phyloP scores from a whole-genome alignment of 1,140 invertebrate species.

The Atta colombica region DNA sequence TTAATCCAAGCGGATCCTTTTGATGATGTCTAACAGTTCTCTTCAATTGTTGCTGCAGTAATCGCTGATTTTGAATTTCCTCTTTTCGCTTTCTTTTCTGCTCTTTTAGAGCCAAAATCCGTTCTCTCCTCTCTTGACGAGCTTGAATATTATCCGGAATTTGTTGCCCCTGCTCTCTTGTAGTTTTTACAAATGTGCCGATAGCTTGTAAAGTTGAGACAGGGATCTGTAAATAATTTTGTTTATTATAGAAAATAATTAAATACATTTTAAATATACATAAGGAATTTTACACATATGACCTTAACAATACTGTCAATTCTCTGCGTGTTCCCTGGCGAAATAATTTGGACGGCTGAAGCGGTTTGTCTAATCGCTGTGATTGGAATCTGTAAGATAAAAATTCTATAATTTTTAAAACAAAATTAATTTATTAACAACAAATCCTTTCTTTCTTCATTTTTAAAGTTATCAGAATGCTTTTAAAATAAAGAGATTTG shows the following conservation, averaged over 20 bases:
- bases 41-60: conserved; percentile 50
- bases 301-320: conserved; percentile 81
- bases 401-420: background rate
- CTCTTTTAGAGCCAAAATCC: conserved; percentile 49
- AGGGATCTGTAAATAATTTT: conserved; percentile 77
- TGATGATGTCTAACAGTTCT: conserved; percentile 50
- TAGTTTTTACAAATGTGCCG: conserved; percentile 74
- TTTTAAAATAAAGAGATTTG: background rate
- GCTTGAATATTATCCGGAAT: conserved; percentile 43
- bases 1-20: conserved; percentile 74
- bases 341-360: conserved; percentile 75
- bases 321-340: conserved; percentile 75
- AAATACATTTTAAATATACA: background rate
- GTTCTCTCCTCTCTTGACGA: conserved; percentile 59
- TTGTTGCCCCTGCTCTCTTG: conserved; percentile 48
- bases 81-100: conserved; percentile 61
- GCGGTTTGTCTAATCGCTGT: conserved; percentile 80
- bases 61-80: conserved; percentile 71
- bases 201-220: conserved; percentile 79
- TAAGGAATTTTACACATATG: conserved; percentile 22
- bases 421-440: background rate
- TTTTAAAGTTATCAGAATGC: background rate
- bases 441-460: background rate
- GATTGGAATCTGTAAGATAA: conserved; percentile 79
- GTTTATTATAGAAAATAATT: conserved; percentile 10